Conservation (phyloP, 2,113 vertebrate species). For the rabbit (Oryctolagus cuniculus) region mOryCun1.1 NC_091435.1:32461001-32461500, state of each 20-base stretch:
- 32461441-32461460: neutral
- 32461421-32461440: neutral
- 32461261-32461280: neutral
- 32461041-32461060: too few species aligned
- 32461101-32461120: too few species aligned
- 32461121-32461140: too few species aligned
- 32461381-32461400: neutral
- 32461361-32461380: neutral
- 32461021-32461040: too few species aligned
- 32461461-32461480: neutral
- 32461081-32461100: too few species aligned
- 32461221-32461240: neutral
- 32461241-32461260: neutral
- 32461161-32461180: too few species aligned
- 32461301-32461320: neutral
- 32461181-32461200: too few species aligned
- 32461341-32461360: neutral
- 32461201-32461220: too few species aligned
- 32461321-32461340: neutral
- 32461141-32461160: too few species aligned
- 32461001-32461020: too few species aligned
- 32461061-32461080: too few species aligned
- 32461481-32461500: neutral
- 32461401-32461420: neutral
- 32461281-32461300: neutral